These are phyloP conservation scores for Ethmia dodecea DNA, from an alignment of 2,888 invertebrate genomes.

Conservation along the genomic window DNA sequence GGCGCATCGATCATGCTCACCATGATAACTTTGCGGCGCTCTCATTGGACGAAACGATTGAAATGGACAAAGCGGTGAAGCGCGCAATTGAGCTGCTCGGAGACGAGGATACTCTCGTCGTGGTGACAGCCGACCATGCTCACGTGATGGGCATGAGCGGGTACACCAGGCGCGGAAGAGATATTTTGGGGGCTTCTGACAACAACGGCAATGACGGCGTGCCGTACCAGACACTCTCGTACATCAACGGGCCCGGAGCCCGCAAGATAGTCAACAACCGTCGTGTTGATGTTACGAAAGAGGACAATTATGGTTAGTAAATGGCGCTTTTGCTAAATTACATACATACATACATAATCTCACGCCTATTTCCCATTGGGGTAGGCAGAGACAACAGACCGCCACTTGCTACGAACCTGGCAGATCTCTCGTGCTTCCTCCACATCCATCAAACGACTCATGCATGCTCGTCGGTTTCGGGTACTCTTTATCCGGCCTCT, in stretches of 20 bases:
- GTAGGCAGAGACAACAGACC: too few species aligned
- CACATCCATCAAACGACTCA: too few species aligned
- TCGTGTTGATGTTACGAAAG: conserved; percentile 64
- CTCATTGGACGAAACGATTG: conserved; percentile 83
- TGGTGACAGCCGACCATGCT: conserved; percentile 84
- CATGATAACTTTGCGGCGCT: conserved; percentile 74
- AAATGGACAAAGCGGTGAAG: conserved; percentile 76
- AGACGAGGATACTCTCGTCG: conserved; percentile 76
- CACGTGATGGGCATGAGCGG: conserved; percentile 81
- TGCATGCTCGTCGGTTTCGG: too few species aligned
- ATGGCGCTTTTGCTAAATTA: too few species aligned
- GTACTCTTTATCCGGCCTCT: too few species aligned
- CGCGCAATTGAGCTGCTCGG: conserved; percentile 59
- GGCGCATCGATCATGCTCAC: conserved; percentile 81
- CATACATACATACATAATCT: too few species aligned
- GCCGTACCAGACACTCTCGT: conserved; percentile 76
- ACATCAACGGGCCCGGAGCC: conserved; percentile 83
- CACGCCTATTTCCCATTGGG: too few species aligned
- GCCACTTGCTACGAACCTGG: too few species aligned
- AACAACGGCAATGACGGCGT: conserved; percentile 49
- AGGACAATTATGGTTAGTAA: conserved; percentile 17
- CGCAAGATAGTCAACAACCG: conserved; percentile 31
- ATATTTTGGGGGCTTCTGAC: conserved; percentile 73
- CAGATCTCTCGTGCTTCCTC: too few species aligned
- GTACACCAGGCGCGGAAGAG: conserved; percentile 80